phyloP scores from a whole-genome alignment of 2,888 invertebrate species.

The Cacoxenus indagator region DNA sequence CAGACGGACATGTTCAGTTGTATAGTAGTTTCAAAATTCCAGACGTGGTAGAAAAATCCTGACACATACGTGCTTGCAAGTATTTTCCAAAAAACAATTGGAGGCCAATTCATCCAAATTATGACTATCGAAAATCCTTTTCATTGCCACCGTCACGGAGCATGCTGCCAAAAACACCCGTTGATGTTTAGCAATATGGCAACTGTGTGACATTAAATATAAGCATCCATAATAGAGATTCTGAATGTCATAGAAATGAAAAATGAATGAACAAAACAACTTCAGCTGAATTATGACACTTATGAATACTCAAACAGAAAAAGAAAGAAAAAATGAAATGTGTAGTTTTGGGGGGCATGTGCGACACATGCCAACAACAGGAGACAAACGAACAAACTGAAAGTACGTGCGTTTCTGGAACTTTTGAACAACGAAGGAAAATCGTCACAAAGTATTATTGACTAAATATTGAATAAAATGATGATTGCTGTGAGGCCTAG shows the following conservation, averaged over 20 bases:
- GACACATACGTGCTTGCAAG: no score
- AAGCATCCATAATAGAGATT: conserved; percentile 6
- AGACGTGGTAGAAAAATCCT: no score
- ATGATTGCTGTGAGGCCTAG: background rate
- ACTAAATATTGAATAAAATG: conserved; percentile 8
- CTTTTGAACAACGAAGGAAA: background rate
- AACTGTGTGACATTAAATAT: background rate
- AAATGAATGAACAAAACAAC: background rate
- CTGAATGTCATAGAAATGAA: conserved; percentile 6
- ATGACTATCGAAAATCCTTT: background rate
- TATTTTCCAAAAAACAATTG: no score
- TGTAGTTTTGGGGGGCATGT: background rate
- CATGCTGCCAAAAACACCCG: background rate
- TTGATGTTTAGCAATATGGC: background rate
- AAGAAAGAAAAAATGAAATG: no score
- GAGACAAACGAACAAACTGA: background rate
- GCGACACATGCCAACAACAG: conserved; percentile 9
- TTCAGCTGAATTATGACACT: conserved; percentile 15
- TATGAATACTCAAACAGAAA: background rate
- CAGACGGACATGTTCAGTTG: no score
- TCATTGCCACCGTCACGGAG: background rate
- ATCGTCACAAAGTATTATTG: background rate
- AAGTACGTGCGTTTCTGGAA: background rate
- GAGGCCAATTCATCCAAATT: no score
- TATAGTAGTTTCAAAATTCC: no score